These are phyloP conservation scores for Drosophila pectinifera DNA, from an alignment of 1,140 invertebrate species.

Conservation along the genomic window DNA sequence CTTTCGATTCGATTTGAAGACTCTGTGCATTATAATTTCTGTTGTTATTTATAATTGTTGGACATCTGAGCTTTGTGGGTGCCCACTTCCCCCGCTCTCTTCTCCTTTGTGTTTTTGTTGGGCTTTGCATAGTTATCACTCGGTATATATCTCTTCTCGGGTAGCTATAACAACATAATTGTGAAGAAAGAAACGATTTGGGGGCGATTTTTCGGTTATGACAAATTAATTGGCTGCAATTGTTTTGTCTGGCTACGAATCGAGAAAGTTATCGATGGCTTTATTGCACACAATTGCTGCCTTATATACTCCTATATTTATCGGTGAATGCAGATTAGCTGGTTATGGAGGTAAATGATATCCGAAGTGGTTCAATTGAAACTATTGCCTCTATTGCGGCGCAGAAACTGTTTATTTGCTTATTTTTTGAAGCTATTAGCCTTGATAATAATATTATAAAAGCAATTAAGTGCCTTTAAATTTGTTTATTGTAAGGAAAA, in stretches of 20 bases:
- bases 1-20: constrained; percentile 50
- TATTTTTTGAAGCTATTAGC: not conserved
- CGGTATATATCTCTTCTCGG: constrained; percentile 30
- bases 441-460: not conserved
- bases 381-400: not conserved
- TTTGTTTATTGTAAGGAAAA: not conserved
- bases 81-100: constrained; percentile 42
- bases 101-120: constrained; percentile 10
- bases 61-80: constrained; percentile 51
- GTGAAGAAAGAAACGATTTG: constrained; percentile 62
- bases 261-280: constrained; percentile 59
- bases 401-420: not conserved
- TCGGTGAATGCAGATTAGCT: constrained; percentile 30
- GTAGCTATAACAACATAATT: constrained; percentile 68
- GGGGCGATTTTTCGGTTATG: constrained; percentile 60
- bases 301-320: constrained; percentile 4
- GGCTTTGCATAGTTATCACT: constrained; percentile 62
- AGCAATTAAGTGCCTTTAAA: too few species aligned
- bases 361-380: not conserved
- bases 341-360: constrained; percentile 4
- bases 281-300: constrained; percentile 20
- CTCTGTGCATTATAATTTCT: constrained; percentile 57
- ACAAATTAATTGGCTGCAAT: constrained; percentile 79
- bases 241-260: constrained; percentile 41
- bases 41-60: constrained; percentile 66